Conservation (phyloP, 2,797 vertebrate genomes). For the Sebastes hubbsi region DNA sequence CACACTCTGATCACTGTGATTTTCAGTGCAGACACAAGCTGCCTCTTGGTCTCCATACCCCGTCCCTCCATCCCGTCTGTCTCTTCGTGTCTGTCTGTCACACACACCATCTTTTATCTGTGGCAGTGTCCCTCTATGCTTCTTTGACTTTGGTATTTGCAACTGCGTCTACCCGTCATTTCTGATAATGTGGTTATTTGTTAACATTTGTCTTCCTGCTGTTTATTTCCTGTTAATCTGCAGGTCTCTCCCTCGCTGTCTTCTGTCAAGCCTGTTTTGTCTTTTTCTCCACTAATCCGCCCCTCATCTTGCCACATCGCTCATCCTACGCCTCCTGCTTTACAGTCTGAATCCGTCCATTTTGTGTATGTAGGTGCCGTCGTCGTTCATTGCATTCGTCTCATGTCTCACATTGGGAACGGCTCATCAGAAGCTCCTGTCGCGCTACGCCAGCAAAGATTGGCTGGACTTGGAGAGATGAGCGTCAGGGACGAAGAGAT, state of each 20-base stretch:
- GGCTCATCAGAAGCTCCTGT: background rate
- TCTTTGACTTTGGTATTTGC: background rate
- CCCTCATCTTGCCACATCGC: background rate
- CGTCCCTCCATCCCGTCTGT: background rate
- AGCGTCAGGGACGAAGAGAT: background rate
- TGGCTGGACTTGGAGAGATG: background rate
- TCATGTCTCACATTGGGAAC: background rate
- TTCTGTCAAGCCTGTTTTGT: background rate
- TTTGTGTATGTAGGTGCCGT: background rate
- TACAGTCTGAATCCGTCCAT: background rate
- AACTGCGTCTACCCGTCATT: background rate
- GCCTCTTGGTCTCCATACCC: background rate
- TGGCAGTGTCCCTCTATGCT: background rate
- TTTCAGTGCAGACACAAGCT: conserved; percentile 14
- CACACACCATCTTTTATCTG: background rate
- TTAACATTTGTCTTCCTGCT: background rate
- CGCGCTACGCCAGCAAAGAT: background rate
- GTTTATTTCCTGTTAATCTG: background rate
- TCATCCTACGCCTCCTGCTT: background rate
- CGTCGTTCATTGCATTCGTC: background rate
- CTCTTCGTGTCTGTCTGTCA: background rate
- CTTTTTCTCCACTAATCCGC: background rate
- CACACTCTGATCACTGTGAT: conserved; percentile 27
- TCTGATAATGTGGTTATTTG: background rate
- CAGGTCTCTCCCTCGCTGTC: background rate